Percentiles rank a stretch among this genome's conserved stretches.
phyloP scores from a whole-genome alignment of 2,797 vertebrate genomes.

The Neosilurus mollespiculum region DNA sequence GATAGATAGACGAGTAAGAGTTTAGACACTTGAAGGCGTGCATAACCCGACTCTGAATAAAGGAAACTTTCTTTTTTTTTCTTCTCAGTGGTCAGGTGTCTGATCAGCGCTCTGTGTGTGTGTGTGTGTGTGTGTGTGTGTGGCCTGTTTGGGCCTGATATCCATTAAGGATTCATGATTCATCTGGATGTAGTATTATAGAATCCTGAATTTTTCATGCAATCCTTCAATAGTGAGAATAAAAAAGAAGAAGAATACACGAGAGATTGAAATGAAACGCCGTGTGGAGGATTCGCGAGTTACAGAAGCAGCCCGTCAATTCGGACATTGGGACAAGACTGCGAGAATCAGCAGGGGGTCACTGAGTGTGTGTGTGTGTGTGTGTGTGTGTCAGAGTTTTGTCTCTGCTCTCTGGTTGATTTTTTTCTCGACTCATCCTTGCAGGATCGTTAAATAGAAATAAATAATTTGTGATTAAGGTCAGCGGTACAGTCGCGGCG shows the following conservation, averaged over 20 bases:
- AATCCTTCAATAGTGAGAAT: slow-evolving; percentile 58
- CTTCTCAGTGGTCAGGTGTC: not conserved
- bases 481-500: slow-evolving; percentile 65
- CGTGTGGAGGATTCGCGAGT: slow-evolving; percentile 49
- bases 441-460: slow-evolving; percentile 73
- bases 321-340: slow-evolving; percentile 45
- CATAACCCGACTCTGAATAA: not conserved
- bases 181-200: slow-evolving; percentile 80
- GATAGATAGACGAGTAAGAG: not conserved
- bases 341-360: slow-evolving; percentile 6
- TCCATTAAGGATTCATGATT: slow-evolving; percentile 79
- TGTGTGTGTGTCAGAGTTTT: slow-evolving; percentile 12
- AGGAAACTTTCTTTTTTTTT: not conserved
- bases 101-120: not conserved
- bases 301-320: slow-evolving; percentile 52
- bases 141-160: slow-evolving; percentile 59
- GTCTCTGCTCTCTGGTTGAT: slow-evolving; percentile 61
- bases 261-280: slow-evolving; percentile 64
- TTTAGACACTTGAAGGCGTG: not conserved
- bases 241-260: slow-evolving; percentile 37
- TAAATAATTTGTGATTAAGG: slow-evolving; percentile 74
- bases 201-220: slow-evolving; percentile 77
- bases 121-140: slow-evolving; percentile 29
- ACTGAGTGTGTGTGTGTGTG: not conserved
- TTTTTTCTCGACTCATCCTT: slow-evolving; percentile 62